Base-by-base conservation (phyloP, 1,140 invertebrate species). In the Adoxophyes honmai region DNA sequence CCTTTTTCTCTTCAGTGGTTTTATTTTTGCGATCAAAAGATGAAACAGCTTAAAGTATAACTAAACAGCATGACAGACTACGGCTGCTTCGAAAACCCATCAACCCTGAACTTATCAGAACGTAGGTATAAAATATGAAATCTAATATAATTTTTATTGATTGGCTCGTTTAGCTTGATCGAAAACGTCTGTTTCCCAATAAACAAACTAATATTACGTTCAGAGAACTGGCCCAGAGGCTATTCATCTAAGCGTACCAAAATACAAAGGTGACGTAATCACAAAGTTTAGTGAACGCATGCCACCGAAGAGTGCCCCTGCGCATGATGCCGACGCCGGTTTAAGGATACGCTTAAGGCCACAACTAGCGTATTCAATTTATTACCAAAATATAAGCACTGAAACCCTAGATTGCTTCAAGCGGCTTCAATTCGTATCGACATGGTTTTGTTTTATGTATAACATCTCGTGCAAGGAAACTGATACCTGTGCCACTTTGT, bases 201-300 rank as follows among this genome's bases (percentile, higher is more conserved):
- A 59, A 64, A 58, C 64, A 37, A 60, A 64, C 54, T 75, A n/a
- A 70, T 72, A 73, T 72, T 75, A 60, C 65, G 71, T 75, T 70
- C 68, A 62, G 72, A 68, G 68, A 77, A 75, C 68, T 74, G 64
- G 66, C 34, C 48, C 39, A 21, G 70, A 80, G 75, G 71, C 75
- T 79, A 75, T 78, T 74, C 73, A 74, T 79, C 70, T 65, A 67
- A 68, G 66, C 60, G 62, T 54, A 72, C 75, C 66, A 70, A 80
- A 82, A 83, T 75, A 77, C 59, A 56, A 60, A 68, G 33, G 70
- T 85, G 81, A 85, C 79, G 81, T 76, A 82, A 85, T 74, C 54
- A 37, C 67, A 85, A 77, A 82, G 81, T 85, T 85, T 85, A 82
- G 79, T 85, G 79, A 85, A 85, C 81, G 81, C 78, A 64, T 44